Percentiles rank a stretch among this genome's conserved stretches.
These are phyloP conservation scores for Neofelis nebulosa DNA, from an alignment of 2,113 vertebrate species.

Conservation along the genomic window DNA sequence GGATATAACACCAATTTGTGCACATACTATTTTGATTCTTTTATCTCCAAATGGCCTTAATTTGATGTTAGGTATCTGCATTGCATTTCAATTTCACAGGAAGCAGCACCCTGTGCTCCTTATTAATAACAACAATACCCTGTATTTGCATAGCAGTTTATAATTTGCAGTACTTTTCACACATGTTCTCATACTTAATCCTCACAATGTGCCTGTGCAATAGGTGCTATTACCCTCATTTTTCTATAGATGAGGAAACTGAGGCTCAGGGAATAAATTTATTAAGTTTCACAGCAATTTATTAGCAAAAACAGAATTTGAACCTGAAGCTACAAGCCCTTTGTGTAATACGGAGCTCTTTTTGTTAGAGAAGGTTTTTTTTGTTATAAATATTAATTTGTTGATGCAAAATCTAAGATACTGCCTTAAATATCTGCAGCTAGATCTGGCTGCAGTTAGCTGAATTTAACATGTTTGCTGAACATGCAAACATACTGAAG, in stretches of 20 bases:
- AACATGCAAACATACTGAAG: not conserved
- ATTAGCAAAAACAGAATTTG: not conserved
- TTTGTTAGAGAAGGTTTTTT: not conserved
- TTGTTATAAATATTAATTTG: constrained; percentile 18
- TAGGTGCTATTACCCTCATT: not conserved
- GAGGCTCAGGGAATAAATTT: constrained; percentile 14
- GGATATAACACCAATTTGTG: constrained; percentile 62
- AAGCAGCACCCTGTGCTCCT: constrained; percentile 28
- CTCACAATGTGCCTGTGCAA: not conserved
- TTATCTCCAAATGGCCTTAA: constrained; percentile 71
- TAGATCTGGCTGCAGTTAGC: not conserved
- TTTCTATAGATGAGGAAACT: constrained; percentile 48
- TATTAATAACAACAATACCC: constrained; percentile 46
- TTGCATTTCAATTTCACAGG: constrained; percentile 59
- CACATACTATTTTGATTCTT: constrained; percentile 59
- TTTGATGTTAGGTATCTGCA: constrained; percentile 57
- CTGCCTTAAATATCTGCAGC: not conserved
- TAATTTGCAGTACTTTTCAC: not conserved
- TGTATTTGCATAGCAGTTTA: constrained; percentile 36
- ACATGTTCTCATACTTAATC: not conserved
- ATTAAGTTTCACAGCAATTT: not conserved
- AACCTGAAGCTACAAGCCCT: not conserved
- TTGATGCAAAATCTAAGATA: not conserved
- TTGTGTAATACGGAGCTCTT: not conserved
- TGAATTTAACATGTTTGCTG: not conserved